Base-by-base conservation (phyloP, 2,888 invertebrate species). In the Volucella inflata region DNA sequence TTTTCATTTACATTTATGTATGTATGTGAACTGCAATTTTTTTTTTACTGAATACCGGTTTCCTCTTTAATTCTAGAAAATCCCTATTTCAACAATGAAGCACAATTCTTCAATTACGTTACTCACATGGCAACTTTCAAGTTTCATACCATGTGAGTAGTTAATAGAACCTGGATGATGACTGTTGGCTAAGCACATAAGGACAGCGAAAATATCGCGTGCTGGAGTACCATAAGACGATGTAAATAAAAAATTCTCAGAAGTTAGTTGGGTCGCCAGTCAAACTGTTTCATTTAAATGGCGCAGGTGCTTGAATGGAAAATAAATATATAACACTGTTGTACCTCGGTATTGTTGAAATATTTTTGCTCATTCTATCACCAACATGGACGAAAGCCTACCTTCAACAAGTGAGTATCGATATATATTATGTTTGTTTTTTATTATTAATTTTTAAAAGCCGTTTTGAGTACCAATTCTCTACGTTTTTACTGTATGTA, bases 401-500 rank as follows among this genome's bases (percentile, higher is more conserved):
- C 21, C 60, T 68, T 80, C 75, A 80, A 68, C 75, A 75, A 75
- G 80, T 80, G 55, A 80, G 80, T 80, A 59, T 11, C 10, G 12
- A 1, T 14, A 48, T n/a, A n/a, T n/a, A n/a, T n/a, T n/a, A n/a
- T n/a, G n/a, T 42, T 40, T 46, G 16, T 70, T 8, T 30, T 36
- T 36, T 30, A 42, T 53, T 17, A 21, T 51, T 67, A 21, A 44
- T 2, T 65, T 50, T 9, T 40, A 17, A 3, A 40, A 65, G n/a
- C 30, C 30, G 0, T 6, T 30, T 0, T 6, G 6, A 6, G 30
- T 6, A 30, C 6, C 6, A 30, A 21, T 4, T 6, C 30, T 30
- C 30, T 30, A 30, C 4, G 1, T 0, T 0, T 30, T 6, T 30
- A 30, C 30, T 30, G 6, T 6, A 2, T 3, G 0, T 21, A 30